Base-by-base conservation (phyloP, 2,888 invertebrate genomes). In the Caenorhabditis sp. region DNA sequence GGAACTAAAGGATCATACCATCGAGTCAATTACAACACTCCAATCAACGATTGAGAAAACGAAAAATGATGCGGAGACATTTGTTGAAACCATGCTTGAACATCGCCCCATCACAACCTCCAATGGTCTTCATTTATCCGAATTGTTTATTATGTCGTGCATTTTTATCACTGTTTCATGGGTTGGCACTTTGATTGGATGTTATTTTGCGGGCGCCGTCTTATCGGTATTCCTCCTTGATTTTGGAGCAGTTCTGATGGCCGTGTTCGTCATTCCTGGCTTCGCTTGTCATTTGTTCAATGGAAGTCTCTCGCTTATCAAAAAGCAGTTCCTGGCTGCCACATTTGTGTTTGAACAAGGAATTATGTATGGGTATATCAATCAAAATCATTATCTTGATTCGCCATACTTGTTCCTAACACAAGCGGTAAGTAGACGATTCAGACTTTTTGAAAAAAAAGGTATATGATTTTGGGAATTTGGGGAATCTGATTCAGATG, bases 361-460 rank as follows among this genome's bases (percentile, higher is more conserved):
- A 0, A 20, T 64, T 43, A 50, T 71, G n/a, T 63, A 63, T 50
- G 71, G 71, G 23, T 67, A 63, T 38, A 52, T 71, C 36, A 64
- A 63, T 54, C 67, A 67, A 49, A 25, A 49, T 20, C 36, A 67
- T 36, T 71, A 58, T 60, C 5, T 67, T 7, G 60, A 67, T 26
- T 21, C 38, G n/a, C 71, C 71, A 5, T 60, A 27, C 5, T 14
- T 60, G 5, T 17, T 71, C 10, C 12, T 56, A 3, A 43, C 67
- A 23, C 71, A 59, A 26, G 49, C 63, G 1, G 66, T 70, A 38
- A 38, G 50, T 26, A 17, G 31, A 31, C 5, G 10, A 31, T 7
- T 31, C n/a, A n/a, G n/a, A n/a, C 10, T 31, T 31, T 31, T 31
- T 7, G 31, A 31, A 31, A 10, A 10, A 10, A 4, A 7, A 7